Evolutionary conservation across 2,797 vertebrate genomes (phyloP).

Genomic region (Spondyliosoma cantharus): DNA sequence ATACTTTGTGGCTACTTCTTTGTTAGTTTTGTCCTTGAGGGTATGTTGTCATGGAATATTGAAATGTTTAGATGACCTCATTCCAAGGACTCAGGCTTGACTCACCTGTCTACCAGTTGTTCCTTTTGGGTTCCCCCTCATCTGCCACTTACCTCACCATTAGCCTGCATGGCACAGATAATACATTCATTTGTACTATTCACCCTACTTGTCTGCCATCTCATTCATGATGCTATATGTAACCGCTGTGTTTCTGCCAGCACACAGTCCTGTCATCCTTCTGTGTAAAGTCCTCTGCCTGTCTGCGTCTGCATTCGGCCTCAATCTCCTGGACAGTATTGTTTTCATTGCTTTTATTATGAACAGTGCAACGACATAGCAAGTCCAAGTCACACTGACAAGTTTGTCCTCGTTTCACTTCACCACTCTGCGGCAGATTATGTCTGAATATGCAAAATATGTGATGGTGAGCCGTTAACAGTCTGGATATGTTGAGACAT

Average conservation of each 20-base stretch:
- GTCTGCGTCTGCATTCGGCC: neutral
- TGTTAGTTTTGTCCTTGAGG: neutral
- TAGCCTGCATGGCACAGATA: neutral
- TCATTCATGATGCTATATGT: neutral
- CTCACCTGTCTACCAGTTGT: neutral
- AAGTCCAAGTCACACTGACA: neutral
- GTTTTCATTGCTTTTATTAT: neutral
- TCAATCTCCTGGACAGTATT: neutral
- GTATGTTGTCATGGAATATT: neutral
- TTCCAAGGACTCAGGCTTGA: neutral
- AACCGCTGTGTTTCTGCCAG: neutral
- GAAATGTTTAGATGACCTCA: neutral
- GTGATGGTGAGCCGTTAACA: neutral
- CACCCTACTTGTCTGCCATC: neutral
- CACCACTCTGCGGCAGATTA: neutral
- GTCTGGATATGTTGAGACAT: neutral
- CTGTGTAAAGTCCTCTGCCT: neutral
- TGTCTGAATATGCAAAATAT: neutral
- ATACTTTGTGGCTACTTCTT: neutral
- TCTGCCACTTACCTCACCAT: neutral
- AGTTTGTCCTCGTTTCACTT: neutral
- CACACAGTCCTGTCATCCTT: neutral
- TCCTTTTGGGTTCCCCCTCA: neutral
- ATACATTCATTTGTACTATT: neutral
- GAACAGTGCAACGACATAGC: neutral